These are phyloP conservation scores for Mesaphorura yosii DNA, from an alignment of 1,140 invertebrate species.

Conservation along the genomic window DNA sequence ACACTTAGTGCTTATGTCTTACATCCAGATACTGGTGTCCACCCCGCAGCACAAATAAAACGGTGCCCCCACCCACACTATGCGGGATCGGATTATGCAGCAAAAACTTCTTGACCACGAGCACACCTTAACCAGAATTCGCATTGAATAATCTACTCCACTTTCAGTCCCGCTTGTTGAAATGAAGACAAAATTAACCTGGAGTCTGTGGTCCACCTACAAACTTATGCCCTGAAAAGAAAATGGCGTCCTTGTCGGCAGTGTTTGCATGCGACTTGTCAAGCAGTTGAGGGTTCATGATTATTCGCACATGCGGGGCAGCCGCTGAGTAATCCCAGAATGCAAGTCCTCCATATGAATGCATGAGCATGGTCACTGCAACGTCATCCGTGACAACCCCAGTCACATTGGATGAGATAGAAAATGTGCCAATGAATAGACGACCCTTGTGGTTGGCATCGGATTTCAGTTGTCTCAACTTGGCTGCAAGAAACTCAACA, in stretches of 20 bases:
- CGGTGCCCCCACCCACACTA: slow-evolving; percentile 43
- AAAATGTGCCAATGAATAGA: slow-evolving; percentile 42
- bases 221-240: slow-evolving; percentile 83
- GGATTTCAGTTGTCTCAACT: slow-evolving; percentile 2
- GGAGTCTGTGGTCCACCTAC: slow-evolving; percentile 79
- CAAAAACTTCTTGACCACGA: slow-evolving; percentile 53
- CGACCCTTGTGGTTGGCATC: slow-evolving; percentile 30
- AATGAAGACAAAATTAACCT: too few species aligned
- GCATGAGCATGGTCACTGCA: slow-evolving; percentile 39
- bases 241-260: slow-evolving; percentile 78
- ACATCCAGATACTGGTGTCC: slow-evolving; percentile 45
- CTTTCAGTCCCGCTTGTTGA: too few species aligned
- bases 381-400: slow-evolving; percentile 41
- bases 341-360: slow-evolving; percentile 40
- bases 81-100: slow-evolving; percentile 45
- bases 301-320: slow-evolving; percentile 63
- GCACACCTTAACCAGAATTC: too few species aligned
- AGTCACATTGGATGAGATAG: slow-evolving; percentile 47
- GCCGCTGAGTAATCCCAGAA: slow-evolving; percentile 52
- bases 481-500: slow-evolving; percentile 5
- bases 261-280: too few species aligned
- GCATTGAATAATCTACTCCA: too few species aligned
- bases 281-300: slow-evolving; percentile 76
- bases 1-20: too few species aligned
- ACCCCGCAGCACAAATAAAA: slow-evolving; percentile 47